Evolutionary conservation across 1,140 invertebrate genomes (phyloP), one percentile per base, ranked within the genome.

Genomic region (Lamellibrachia luymesi): DNA sequence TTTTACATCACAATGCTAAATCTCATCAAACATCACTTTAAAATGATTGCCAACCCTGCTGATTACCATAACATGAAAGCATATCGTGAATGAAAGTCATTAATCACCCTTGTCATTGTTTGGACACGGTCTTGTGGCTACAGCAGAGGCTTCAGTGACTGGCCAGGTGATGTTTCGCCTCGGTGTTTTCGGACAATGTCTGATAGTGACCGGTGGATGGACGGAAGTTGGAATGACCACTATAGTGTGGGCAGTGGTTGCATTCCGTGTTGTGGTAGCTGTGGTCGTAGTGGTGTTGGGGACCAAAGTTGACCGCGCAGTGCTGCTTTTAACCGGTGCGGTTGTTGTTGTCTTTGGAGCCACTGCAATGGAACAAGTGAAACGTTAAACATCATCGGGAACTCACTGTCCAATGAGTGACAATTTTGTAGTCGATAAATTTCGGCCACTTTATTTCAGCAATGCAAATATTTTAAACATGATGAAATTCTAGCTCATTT

Each of bases 101-200:
- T 17, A n/a, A 13, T 91, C 8, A 91, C 91, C 91, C 0, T 91
- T 49, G 17, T 91, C 10, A n/a, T 91, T 91, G n/a, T 91, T 91
- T 13, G 91, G 91, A 22, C 91, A 91, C 27, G 49, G 49, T 25
- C 38, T 51, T 1, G 0, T 13, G 8, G 91, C 91, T n/a, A 27
- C 4, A 6, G 0, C 91, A 2, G 49, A 49, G n/a, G 91, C 91
- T 91, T 13, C 7, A 4, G 91, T 91, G 7, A 51, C 25, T 50
- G 91, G 91, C 91, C 91, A 91, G 5, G 17, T 91, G 91, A 51
- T 51, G 91, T 91, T 91, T 91, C 91, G 49, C 91, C 91, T 10
- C 49, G 27, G 51, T 51, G 13, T n/a, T 13, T 13, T 2, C 17
- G 25, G 91, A 91, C 91, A 91, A 51, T 10, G n/a, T 22, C 17